Conservation (phyloP, 2,888 invertebrate species). For the Candidula unifasciata region DNA sequence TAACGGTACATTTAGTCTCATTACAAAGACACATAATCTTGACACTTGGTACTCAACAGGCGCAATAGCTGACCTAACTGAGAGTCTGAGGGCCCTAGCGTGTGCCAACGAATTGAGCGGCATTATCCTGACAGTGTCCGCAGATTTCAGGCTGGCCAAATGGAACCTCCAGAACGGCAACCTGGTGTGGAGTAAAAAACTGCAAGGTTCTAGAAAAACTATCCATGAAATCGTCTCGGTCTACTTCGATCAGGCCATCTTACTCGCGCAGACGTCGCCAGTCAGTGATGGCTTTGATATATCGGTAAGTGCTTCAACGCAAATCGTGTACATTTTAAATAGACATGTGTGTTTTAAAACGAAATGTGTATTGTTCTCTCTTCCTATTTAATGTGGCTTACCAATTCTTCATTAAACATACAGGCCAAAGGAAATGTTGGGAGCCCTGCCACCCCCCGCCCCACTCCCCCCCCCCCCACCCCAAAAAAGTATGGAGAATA, state of each 20-base stretch:
- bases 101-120: slow-evolving; percentile 37
- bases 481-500: too few species aligned
- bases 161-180: slow-evolving; percentile 54
- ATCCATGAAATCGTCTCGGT: slow-evolving; percentile 45
- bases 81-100: slow-evolving; percentile 4
- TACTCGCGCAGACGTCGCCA: slow-evolving; percentile 31
- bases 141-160: slow-evolving; percentile 45
- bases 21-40: background rate
- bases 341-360: too few species aligned
- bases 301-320: slow-evolving; percentile 7
- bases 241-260: slow-evolving; percentile 56
- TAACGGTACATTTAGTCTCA: background rate
- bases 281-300: slow-evolving; percentile 5
- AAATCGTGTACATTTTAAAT: too few species aligned
- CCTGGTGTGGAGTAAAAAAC: slow-evolving; percentile 45
- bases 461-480: too few species aligned
- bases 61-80: slow-evolving; percentile 26
- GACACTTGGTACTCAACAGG: slow-evolving; percentile 16
- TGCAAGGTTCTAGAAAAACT: background rate
- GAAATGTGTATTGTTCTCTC: too few species aligned
- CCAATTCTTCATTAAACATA: too few species aligned
- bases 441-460: too few species aligned
- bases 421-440: too few species aligned
- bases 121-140: slow-evolving; percentile 37
- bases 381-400: too few species aligned